phyloP scores from a whole-genome alignment of 2,797 vertebrate genomes.

The Poeciliopsis gracilis region DNA sequence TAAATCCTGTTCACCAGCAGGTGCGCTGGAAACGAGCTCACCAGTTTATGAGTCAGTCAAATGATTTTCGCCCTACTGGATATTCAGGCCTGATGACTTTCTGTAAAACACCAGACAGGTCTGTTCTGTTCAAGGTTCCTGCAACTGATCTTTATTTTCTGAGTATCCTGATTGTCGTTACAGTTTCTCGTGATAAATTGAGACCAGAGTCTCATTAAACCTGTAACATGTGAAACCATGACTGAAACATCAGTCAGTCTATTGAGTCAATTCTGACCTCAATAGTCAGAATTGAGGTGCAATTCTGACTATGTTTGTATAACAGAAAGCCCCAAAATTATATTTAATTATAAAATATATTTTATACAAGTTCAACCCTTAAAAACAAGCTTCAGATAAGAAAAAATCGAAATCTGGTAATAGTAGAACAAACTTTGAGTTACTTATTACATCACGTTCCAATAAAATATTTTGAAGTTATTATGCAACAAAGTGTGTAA shows the following conservation, averaged over 20 bases:
- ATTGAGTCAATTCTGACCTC: too few species aligned
- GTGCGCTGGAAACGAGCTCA: fast-evolving
- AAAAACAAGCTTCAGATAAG: too few species aligned
- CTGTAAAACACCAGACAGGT: neutral
- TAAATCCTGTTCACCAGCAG: neutral
- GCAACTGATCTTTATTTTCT: neutral
- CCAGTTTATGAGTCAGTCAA: neutral
- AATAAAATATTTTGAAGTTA: neutral
- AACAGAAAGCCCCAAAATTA: neutral
- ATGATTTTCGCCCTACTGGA: neutral
- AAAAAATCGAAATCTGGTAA: too few species aligned
- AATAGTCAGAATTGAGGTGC: too few species aligned
- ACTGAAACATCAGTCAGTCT: neutral
- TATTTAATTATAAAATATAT: neutral
- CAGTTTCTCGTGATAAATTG: neutral
- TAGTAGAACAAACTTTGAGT: neutral
- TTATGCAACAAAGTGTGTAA: neutral
- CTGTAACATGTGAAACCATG: neutral
- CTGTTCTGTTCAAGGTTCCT: neutral
- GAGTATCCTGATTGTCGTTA: neutral
- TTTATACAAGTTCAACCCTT: neutral
- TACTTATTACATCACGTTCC: neutral
- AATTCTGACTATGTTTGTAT: neutral
- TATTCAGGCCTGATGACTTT: neutral
- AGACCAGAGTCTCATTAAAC: neutral